Conservation (phyloP, 2,113 vertebrate genomes). For the Myxocyprinus asiaticus region DNA sequence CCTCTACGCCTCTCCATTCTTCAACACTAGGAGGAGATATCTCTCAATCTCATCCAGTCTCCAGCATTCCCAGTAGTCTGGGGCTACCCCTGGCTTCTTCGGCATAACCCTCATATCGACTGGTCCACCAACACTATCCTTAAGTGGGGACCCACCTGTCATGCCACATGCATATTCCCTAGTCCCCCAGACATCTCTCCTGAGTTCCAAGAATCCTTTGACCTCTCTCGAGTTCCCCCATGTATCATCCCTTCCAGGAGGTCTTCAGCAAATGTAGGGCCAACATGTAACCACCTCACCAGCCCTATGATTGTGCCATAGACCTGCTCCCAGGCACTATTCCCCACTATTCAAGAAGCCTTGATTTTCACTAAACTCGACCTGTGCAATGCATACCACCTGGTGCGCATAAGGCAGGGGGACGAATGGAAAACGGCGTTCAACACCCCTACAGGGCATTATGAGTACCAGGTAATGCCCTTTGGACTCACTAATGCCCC, state of each 20-base stretch:
- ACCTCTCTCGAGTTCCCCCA: neutral
- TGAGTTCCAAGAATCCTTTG: neutral
- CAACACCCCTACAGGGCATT: too few species aligned
- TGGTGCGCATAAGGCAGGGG: too few species aligned
- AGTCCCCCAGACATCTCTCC: neutral
- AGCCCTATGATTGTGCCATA: neutral
- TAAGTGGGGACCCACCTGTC: too few species aligned
- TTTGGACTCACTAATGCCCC: too few species aligned
- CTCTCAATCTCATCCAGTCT: constrained; percentile 2
- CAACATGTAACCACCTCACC: neutral
- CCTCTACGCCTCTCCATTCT: neutral
- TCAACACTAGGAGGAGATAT: neutral
- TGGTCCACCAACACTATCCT: constrained; percentile 8
- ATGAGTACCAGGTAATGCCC: too few species aligned
- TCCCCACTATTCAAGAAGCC: neutral
- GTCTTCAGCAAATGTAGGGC: neutral
- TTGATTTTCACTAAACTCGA: too few species aligned
- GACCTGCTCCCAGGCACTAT: neutral
- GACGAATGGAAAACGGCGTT: too few species aligned
- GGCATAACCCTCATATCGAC: neutral
- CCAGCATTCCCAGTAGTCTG: neutral
- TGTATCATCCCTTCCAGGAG: too few species aligned
- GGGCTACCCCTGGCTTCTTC: neutral
- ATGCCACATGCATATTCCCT: too few species aligned
- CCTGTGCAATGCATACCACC: too few species aligned